Evolutionary conservation across 2,113 vertebrate species (phyloP).

Genomic region (Isurus oxyrinchus): DNA sequence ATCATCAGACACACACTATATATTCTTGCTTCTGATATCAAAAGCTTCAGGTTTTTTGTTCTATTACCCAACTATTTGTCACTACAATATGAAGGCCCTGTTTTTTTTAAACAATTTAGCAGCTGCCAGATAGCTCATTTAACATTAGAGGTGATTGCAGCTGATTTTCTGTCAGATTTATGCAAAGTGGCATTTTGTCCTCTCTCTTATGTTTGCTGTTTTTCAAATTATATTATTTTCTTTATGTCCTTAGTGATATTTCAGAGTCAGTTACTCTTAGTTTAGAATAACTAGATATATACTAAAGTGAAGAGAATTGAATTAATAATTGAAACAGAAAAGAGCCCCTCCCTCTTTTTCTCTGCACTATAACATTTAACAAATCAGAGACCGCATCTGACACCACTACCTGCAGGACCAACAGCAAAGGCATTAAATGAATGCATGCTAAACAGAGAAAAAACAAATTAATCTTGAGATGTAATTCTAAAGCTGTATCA

Average conservation of each 20-base stretch:
- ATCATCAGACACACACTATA: neutral
- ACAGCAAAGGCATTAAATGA: neutral
- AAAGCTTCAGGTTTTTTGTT: neutral
- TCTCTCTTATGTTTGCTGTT: neutral
- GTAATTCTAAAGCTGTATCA: no score
- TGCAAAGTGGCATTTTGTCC: neutral
- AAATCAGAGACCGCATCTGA: no score
- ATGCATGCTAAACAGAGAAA: neutral
- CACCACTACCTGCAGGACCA: no score
- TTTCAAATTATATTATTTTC: neutral
- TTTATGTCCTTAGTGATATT: neutral
- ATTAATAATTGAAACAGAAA: neutral
- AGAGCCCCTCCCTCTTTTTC: no score
- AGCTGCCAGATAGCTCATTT: neutral
- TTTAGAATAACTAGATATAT: neutral
- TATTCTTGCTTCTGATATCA: neutral
- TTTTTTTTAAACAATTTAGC: neutral
- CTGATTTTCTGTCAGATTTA: neutral
- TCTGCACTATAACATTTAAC: neutral
- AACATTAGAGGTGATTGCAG: neutral
- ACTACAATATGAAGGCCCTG: neutral
- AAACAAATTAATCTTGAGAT: neutral
- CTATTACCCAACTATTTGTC: neutral
- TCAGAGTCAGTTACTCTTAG: neutral
- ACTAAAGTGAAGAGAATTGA: neutral